phyloP scores from a whole-genome alignment of 2,113 vertebrate species.

The Eclectus roratus region DNA sequence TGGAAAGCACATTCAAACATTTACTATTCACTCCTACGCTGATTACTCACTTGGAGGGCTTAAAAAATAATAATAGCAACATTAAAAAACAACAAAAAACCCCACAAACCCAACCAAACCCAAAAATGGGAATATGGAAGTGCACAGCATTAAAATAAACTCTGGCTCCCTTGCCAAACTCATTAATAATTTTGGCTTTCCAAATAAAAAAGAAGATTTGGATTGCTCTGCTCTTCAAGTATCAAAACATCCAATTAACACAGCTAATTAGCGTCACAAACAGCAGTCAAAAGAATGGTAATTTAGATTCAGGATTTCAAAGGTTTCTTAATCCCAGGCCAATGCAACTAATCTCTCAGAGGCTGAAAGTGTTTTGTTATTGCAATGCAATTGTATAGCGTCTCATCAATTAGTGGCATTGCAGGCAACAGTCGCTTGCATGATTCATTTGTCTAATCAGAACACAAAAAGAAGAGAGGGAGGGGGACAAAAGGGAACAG shows the following conservation, averaged over 20 bases:
- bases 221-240: constrained; percentile 83
- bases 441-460: constrained; percentile 68
- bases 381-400: constrained; percentile 73
- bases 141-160: constrained; percentile 50
- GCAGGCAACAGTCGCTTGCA: constrained; percentile 60
- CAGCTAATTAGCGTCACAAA: constrained; percentile 94
- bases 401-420: constrained; percentile 74
- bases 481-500: neutral
- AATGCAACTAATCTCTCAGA: constrained; percentile 73
- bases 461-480: neutral
- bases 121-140: constrained; percentile 46
- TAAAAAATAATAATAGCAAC: constrained; percentile 71
- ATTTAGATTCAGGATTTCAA: constrained; percentile 82
- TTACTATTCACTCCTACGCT: constrained; percentile 68
- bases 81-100: constrained; percentile 49
- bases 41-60: constrained; percentile 68
- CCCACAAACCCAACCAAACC: constrained; percentile 24
- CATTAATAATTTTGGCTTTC: constrained; percentile 82
- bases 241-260: constrained; percentile 95
- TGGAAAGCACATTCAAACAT: constrained; percentile 72
- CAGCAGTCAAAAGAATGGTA: constrained; percentile 82
- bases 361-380: constrained; percentile 75
- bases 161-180: constrained; percentile 69
- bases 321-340: constrained; percentile 78
- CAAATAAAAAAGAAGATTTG: constrained; percentile 62